These are phyloP conservation scores for Caranx melampygus DNA, from an alignment of 2,113 vertebrate genomes.

Conservation along the genomic window DNA sequence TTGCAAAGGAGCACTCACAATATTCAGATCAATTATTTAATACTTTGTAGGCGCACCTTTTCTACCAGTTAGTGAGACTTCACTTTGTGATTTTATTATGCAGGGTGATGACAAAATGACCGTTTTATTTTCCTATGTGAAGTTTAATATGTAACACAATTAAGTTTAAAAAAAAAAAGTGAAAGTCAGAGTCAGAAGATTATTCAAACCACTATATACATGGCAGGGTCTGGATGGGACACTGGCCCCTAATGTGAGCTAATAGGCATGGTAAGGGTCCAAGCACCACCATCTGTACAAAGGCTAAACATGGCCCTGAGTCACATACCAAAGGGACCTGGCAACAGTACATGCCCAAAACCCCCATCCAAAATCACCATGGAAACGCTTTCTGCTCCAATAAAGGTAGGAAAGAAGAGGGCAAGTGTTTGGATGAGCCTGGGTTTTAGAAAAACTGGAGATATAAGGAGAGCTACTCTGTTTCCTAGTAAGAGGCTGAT, in stretches of 20 bases:
- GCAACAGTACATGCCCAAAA: background rate
- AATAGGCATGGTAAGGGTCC: conserved; percentile 25
- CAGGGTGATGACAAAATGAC: background rate
- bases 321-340: background rate
- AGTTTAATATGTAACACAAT: background rate
- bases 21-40: too few relatives aligned
- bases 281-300: conserved; percentile 18
- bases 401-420: background rate
- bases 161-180: background rate
- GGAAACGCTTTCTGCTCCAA: conserved; percentile 15
- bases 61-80: too few relatives aligned
- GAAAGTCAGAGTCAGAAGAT: background rate
- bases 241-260: conserved; percentile 5
- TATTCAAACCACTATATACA: background rate
- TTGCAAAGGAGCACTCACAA: too few relatives aligned
- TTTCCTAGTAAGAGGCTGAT: conserved; percentile 38
- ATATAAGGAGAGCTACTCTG: background rate
- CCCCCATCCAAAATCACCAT: conserved; percentile 21
- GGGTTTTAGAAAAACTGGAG: background rate
- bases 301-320: conserved; percentile 3
- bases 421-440: conserved; percentile 25
- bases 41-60: too few relatives aligned
- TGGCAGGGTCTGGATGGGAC: background rate
- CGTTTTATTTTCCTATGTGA: background rate
- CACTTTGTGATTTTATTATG: too few relatives aligned